phyloP scores from a whole-genome alignment of 2,113 vertebrate species.

The Vombatus ursinus region DNA sequence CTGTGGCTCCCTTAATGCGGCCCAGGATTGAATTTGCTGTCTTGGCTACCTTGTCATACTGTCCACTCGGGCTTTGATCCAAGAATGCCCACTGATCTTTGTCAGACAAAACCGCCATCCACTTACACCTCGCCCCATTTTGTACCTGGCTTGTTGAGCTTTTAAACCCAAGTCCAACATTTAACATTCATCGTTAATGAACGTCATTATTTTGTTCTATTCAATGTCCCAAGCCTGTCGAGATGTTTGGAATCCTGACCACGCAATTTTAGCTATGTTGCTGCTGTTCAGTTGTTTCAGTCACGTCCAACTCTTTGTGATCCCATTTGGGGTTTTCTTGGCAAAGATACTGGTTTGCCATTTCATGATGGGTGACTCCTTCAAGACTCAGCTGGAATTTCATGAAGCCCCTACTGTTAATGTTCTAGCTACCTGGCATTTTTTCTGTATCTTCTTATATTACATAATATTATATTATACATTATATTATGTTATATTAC shows the following conservation, averaged over 20 bases:
- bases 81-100: background rate
- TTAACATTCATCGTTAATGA: background rate
- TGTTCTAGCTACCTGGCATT: background rate
- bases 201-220: background rate
- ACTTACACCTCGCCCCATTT: background rate
- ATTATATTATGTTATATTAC: too few relatives aligned
- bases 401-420: background rate
- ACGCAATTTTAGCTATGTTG: background rate
- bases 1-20: background rate
- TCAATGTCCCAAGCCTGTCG: background rate
- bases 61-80: background rate
- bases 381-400: background rate
- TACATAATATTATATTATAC: too few relatives aligned
- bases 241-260: background rate
- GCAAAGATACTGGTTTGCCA: background rate
- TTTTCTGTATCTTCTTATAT: background rate
- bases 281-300: background rate
- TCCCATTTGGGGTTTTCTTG: background rate
- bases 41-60: background rate
- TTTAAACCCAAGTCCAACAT: background rate
- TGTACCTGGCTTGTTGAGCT: background rate
- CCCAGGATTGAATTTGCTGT: background rate
- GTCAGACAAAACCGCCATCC: background rate
- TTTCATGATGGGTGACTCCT: background rate
- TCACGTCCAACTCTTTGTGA: background rate